Percentiles rank a stretch among this genome's conserved stretches.
Evolutionary conservation across 2,113 vertebrate genomes (phyloP).

Genomic region (Loxodonta africana): DNA sequence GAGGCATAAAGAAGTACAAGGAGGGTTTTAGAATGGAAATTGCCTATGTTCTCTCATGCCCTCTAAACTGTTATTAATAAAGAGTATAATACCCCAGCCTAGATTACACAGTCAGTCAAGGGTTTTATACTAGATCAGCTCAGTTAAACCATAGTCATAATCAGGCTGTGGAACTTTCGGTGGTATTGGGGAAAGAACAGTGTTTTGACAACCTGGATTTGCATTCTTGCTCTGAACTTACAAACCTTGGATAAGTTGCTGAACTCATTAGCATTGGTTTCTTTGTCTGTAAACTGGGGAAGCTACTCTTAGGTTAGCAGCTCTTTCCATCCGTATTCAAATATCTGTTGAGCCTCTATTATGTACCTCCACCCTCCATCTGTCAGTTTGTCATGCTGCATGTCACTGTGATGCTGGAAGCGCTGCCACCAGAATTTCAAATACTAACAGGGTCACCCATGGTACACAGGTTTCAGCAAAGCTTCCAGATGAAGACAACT

Average conservation of each 20-base stretch:
- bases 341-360: neutral
- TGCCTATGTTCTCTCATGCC: conserved; percentile 54
- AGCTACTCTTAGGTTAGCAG: neutral
- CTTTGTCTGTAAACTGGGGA: neutral
- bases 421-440: neutral
- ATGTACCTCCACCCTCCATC: neutral
- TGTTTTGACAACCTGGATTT: neutral
- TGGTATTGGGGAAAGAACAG: neutral
- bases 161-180: neutral
- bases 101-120: neutral
- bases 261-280: neutral
- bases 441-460: neutral
- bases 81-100: neutral
- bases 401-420: neutral
- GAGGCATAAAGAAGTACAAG: conserved; percentile 36
- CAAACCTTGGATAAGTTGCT: neutral
- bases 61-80: conserved; percentile 32
- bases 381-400: neutral
- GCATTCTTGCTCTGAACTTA: neutral
- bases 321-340: neutral
- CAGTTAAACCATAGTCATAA: neutral
- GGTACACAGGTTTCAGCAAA: neutral
- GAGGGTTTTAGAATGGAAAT: neutral
- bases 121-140: neutral
- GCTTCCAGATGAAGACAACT: neutral